Evolutionary conservation across 2,888 invertebrate genomes (phyloP).

Genomic region (Camponotus fellah): DNA sequence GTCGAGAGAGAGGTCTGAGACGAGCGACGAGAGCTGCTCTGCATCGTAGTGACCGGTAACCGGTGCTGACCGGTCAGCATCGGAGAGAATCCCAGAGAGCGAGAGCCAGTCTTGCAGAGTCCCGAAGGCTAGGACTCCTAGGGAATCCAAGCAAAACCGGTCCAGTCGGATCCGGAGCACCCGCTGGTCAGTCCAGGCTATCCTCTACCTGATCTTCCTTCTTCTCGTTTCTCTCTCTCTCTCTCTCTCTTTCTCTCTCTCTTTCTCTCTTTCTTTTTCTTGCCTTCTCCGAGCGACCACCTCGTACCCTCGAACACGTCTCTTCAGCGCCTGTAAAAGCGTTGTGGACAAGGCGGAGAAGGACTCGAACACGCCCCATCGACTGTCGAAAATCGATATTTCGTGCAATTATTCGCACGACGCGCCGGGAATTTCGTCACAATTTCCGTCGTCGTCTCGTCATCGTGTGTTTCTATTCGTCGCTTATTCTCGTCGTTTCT

Average conservation of each 20-base stretch:
- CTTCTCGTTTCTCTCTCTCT: slow-evolving; percentile 47
- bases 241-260: slow-evolving; percentile 25
- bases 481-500: slow-evolving; percentile 3
- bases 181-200: slow-evolving; percentile 75
- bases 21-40: slow-evolving; percentile 68
- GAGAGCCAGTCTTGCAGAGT: slow-evolving; percentile 68
- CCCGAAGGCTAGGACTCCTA: slow-evolving; percentile 84
- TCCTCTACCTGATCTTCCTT: slow-evolving; percentile 71
- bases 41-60: slow-evolving; percentile 67
- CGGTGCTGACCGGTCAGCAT: slow-evolving; percentile 59
- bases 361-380: slow-evolving; percentile 39
- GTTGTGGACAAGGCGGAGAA: slow-evolving; percentile 18
- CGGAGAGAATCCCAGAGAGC: slow-evolving; percentile 66
- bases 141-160: slow-evolving; percentile 85
- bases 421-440: not conserved
- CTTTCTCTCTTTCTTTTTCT: not conserved
- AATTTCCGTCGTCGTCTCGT: not conserved
- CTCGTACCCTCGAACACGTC: slow-evolving; percentile 4
- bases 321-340: slow-evolving; percentile 21
- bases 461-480: not conserved
- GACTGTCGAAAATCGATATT: slow-evolving; percentile 52
- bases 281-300: slow-evolving; percentile 1
- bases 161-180: slow-evolving; percentile 84
- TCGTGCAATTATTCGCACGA: slow-evolving; percentile 46
- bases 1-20: slow-evolving; percentile 20